Evolutionary conservation across 2,888 invertebrate genomes (phyloP), one percentile per base, ranked within the genome.

Genomic region (Scaptomyza reducta): DNA sequence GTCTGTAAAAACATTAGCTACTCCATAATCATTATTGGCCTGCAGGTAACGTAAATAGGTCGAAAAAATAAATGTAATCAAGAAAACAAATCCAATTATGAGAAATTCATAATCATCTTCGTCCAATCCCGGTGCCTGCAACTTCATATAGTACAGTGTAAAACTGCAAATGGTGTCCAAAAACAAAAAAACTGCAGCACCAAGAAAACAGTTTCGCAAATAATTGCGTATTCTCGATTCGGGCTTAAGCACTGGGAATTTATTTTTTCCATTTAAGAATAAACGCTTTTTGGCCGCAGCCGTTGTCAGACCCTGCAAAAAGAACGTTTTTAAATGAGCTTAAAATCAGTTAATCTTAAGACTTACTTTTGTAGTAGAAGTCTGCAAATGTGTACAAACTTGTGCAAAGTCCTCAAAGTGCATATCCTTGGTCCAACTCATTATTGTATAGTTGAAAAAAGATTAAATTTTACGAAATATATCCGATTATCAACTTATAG

Each of bases 221-320:
- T 29, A 73, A 1, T 16, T 56, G 0, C 2, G 2, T 2, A 40
- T 1, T 0, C 18, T n/a, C 6, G 35, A 11, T 1, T 55, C 38
- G 0, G 31, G 41, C 0, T 14, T 18, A 2, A 54, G 56, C 6
- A 68, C 18, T 7, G 27, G n/a, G 2, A 85, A 58, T 6, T 6
- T 29, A 45, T 81, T 81, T 11, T 66, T 57, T 0, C 87, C 87
- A 10, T 68, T 27, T 1, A 45, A 14, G 0, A 1, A 1, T 22
- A 85, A 38, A 5, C 56, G 72, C 1, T 3, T 11, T 0, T n/a
- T 18, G 2, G 72, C 85, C n/a, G 0, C 6, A 2, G 18, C 22
- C 0, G 45, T 13, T 9, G 42, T 40, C 0, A 84, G 35, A 0
- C 87, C 80, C 80, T 81, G 51, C 22, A 13, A 31, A 1, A 1